Evolutionary conservation across 1,140 invertebrate genomes (phyloP).

Genomic region (Dreissena rostriformis): DNA sequence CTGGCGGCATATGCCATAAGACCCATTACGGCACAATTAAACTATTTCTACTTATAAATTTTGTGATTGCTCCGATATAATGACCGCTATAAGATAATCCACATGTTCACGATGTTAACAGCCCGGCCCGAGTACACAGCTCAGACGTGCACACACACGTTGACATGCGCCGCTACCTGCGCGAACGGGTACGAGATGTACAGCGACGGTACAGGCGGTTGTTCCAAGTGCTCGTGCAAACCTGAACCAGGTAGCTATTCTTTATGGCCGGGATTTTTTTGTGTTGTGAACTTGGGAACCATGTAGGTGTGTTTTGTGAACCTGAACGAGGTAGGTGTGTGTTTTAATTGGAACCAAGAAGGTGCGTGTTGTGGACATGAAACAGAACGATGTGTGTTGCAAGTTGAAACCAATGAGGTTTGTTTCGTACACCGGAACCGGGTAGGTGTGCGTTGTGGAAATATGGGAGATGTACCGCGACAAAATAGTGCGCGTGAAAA

Average conservation of each 20-base stretch:
- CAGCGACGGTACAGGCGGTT: constrained; percentile 16
- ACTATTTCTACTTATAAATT: too few species aligned
- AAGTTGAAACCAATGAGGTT: too few species aligned
- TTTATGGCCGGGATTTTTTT: neutral
- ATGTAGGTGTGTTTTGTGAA: too few species aligned
- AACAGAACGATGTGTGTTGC: too few species aligned
- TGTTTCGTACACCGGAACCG: too few species aligned
- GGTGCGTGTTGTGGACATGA: too few species aligned
- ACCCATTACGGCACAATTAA: too few species aligned
- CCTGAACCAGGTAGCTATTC: neutral
- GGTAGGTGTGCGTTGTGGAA: too few species aligned
- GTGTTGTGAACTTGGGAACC: neutral
- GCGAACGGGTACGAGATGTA: constrained; percentile 31
- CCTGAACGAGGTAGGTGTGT: neutral
- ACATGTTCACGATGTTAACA: neutral
- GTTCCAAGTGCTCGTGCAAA: constrained; percentile 38
- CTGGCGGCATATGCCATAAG: too few species aligned
- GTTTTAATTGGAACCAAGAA: neutral
- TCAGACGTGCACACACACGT: constrained; percentile 35
- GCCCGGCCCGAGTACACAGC: constrained; percentile 30
- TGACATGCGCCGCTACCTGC: constrained; percentile 36
- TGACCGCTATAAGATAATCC: neutral
- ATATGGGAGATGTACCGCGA: too few species aligned
- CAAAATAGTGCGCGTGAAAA: too few species aligned
- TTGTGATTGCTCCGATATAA: too few species aligned